Conservation (phyloP, 2,888 invertebrate species). For the Macroteleia sp. region DNA sequence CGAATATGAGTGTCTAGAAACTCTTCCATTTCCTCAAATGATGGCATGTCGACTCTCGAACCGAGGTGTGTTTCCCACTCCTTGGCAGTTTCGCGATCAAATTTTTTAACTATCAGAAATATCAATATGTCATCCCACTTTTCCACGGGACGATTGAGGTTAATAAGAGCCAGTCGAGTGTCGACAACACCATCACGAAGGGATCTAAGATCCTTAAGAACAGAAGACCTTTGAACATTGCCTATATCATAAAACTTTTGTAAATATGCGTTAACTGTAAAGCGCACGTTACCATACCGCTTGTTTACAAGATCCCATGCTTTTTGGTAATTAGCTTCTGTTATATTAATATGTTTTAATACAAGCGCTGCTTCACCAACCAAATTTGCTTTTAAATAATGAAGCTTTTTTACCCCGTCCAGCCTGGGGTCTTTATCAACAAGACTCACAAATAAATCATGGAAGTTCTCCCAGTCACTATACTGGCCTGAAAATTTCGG, state of each 20-base stretch:
- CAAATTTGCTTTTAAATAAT: constrained; percentile 1
- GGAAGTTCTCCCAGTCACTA: constrained; percentile 5
- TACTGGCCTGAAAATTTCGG: constrained; percentile 9
- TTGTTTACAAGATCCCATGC: constrained; percentile 8
- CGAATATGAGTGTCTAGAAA: constrained; percentile 16
- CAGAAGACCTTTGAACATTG: background rate
- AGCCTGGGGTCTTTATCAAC: background rate
- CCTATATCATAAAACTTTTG: background rate
- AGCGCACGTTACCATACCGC: background rate
- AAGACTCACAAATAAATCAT: background rate
- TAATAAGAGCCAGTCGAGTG: background rate
- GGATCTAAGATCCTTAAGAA: background rate
- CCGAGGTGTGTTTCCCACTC: constrained; percentile 7
- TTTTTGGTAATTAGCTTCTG: background rate
- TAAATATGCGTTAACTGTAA: background rate
- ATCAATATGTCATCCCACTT: constrained; percentile 9
- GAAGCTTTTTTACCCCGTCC: background rate
- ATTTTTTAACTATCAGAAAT: background rate
- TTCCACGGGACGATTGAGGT: background rate
- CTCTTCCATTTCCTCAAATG: constrained; percentile 4
- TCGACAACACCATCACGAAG: background rate
- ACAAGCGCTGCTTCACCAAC: background rate
- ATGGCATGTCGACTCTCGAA: background rate
- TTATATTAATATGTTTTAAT: background rate
- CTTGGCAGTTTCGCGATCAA: background rate